These are phyloP conservation scores for Henicopernis longicauda DNA, from an alignment of 2,113 vertebrate genomes.

Conservation along the genomic window DNA sequence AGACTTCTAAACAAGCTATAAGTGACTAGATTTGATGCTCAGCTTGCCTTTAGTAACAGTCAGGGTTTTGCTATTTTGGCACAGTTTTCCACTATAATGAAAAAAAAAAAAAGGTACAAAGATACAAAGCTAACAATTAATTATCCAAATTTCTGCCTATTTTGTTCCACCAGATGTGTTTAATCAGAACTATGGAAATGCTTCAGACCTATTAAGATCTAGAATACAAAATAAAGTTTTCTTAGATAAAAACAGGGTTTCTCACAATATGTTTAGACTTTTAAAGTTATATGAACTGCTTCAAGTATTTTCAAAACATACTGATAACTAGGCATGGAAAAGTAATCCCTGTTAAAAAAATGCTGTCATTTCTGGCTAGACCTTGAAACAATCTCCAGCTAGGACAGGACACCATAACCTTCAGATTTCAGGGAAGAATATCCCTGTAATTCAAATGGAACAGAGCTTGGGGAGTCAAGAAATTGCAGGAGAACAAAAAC, in stretches of 20 bases:
- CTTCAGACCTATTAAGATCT: background rate
- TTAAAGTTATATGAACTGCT: background rate
- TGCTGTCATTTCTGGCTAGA: background rate
- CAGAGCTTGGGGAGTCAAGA: background rate
- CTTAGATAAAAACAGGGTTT: background rate
- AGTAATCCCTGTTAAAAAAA: background rate
- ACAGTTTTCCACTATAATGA: background rate
- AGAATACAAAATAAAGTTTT: background rate
- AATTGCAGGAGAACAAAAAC: background rate
- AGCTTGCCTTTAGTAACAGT: background rate
- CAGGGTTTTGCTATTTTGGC: background rate
- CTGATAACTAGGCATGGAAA: background rate
- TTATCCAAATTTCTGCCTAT: background rate
- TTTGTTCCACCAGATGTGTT: background rate
- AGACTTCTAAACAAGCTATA: background rate
- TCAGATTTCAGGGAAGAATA: background rate
- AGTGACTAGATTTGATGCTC: background rate
- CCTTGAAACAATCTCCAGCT: background rate
- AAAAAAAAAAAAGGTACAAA: background rate
- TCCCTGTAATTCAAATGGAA: background rate
- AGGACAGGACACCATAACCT: background rate
- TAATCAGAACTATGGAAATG: background rate
- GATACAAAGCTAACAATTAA: background rate
- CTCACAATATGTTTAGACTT: background rate
- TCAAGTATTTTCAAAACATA: background rate